These are phyloP conservation scores for Drosophila anomelani DNA, from an alignment of 2,888 invertebrate species.

Conservation along the genomic window DNA sequence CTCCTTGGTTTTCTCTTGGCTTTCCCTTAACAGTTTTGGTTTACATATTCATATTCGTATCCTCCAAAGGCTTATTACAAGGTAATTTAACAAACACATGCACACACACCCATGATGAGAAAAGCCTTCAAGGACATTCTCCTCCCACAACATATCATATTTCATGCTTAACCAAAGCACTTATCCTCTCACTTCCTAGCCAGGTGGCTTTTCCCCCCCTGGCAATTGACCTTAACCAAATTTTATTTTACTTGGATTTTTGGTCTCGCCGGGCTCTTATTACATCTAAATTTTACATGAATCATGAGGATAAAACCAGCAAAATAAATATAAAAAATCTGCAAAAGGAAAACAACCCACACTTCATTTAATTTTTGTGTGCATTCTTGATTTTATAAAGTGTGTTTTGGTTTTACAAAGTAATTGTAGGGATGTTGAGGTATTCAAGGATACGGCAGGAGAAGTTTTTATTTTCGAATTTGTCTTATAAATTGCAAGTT, in stretches of 20 bases:
- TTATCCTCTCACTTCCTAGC: slow-evolving; percentile 2
- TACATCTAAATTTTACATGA: slow-evolving; percentile 35
- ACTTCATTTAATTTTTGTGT: neutral
- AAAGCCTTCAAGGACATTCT: slow-evolving; percentile 1
- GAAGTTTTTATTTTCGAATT: neutral
- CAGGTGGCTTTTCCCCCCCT: neutral
- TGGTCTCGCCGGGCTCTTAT: slow-evolving; percentile 21
- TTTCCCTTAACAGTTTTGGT: slow-evolving; percentile 7
- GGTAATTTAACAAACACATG: slow-evolving; percentile 24
- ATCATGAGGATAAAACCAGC: neutral
- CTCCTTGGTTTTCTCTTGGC: neutral
- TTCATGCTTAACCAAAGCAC: slow-evolving; percentile 27
- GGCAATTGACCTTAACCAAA: slow-evolving; percentile 37
- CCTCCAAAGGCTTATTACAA: slow-evolving; percentile 36
- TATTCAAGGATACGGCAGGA: neutral
- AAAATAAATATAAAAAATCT: neutral
- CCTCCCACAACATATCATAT: slow-evolving; percentile 21
- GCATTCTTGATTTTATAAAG: slow-evolving; percentile 6
- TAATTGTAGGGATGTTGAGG: neutral
- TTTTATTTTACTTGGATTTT: slow-evolving; percentile 18
- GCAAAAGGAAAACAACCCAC: neutral
- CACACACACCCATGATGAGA: neutral
- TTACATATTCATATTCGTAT: slow-evolving; percentile 26
- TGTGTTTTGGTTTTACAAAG: neutral
- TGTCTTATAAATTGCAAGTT: neutral